Evolutionary conservation across 2,888 invertebrate genomes (phyloP).

Genomic region (Aphodius granarius): DNA sequence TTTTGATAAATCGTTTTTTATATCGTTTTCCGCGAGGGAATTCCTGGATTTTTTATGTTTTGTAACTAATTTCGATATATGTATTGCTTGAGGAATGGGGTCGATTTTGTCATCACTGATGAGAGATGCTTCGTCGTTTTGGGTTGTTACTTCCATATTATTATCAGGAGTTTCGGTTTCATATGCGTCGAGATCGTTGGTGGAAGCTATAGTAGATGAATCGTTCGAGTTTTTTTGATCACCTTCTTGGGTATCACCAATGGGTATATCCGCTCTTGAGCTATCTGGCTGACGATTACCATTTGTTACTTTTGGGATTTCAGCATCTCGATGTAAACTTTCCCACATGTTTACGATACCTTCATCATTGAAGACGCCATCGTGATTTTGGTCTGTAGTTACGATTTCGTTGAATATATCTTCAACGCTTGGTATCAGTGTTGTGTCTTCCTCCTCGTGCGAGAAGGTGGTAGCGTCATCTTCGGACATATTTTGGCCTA

Average conservation of each 20-base stretch:
- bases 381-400: not conserved
- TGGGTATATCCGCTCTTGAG: not conserved
- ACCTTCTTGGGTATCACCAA: constrained; percentile 4
- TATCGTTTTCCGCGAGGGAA: not conserved
- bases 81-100: not conserved
- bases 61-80: too few relatives aligned
- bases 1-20: constrained; percentile 39
- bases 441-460: not conserved
- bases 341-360: not conserved
- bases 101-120: not conserved
- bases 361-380: not conserved
- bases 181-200: not conserved
- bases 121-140: not conserved
- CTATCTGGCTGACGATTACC: constrained; percentile 4
- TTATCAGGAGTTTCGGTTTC: not conserved
- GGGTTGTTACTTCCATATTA: not conserved
- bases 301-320: not conserved
- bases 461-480: not conserved
- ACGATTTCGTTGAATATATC: constrained; percentile 5
- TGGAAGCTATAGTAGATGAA: not conserved
- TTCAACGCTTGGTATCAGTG: constrained; percentile 5
- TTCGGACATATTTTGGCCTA: constrained; percentile 38
- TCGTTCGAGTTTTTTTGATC: not conserved
- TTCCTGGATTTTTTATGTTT: not conserved
- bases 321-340: not conserved